Evolutionary conservation across 1,140 invertebrate species (phyloP).

Genomic region (Coboldia fuscipes): DNA sequence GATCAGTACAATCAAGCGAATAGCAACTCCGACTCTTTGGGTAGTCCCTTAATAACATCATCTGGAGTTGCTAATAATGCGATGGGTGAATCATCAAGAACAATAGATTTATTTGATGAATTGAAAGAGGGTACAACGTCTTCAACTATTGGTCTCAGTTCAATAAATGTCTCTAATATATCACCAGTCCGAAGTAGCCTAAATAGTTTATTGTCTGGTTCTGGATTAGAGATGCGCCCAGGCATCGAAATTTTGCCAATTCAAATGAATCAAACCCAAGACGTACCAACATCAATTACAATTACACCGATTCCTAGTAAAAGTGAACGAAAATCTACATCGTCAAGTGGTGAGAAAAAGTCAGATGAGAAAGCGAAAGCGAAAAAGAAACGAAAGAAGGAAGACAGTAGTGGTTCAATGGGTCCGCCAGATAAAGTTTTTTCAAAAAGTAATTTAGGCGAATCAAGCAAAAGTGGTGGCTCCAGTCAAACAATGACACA

Average conservation of each 20-base stretch:
- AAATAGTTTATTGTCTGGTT: constrained; percentile 27
- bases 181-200: constrained; percentile 25
- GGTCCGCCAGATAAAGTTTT: constrained; percentile 58
- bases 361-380: constrained; percentile 35
- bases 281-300: constrained; percentile 41
- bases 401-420: constrained; percentile 55
- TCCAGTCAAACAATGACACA: constrained; percentile 40
- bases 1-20: neutral
- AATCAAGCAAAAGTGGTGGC: too few species aligned
- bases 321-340: neutral
- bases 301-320: constrained; percentile 50
- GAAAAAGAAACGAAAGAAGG: constrained; percentile 59
- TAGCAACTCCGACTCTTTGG: constrained; percentile 4
- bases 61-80: constrained; percentile 4
- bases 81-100: too few species aligned
- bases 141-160: neutral
- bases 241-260: constrained; percentile 45
- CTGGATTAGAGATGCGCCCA: constrained; percentile 38
- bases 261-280: constrained; percentile 23
- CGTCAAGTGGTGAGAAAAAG: too few species aligned
- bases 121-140: neutral
- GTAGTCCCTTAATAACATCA: neutral
- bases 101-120: neutral
- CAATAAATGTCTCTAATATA: constrained; percentile 14
- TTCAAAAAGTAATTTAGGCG: too few species aligned